A percentile compares a stretch with the other conserved stretches of the same genome.
Conservation (phyloP, 2,113 vertebrate species). For the Myiagra hebetior region DNA sequence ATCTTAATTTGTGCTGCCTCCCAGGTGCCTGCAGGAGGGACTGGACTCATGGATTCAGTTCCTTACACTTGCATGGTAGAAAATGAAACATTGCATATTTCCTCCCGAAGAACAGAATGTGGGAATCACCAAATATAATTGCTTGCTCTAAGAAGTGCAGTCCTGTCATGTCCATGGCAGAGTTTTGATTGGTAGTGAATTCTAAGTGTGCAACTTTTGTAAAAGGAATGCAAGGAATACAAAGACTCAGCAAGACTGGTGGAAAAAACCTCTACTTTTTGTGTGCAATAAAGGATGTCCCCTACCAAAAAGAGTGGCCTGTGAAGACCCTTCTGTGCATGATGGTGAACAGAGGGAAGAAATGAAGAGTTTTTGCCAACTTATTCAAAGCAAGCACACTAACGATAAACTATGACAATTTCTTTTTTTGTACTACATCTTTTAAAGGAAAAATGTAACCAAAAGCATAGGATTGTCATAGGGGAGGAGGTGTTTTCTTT, state of each 20-base stretch:
- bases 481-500: neutral
- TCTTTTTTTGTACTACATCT: neutral
- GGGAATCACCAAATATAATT: neutral
- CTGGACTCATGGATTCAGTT: neutral
- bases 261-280: neutral
- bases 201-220: neutral
- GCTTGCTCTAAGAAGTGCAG: neutral
- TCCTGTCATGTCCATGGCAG: neutral
- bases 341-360: neutral
- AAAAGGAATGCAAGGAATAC: neutral
- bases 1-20: neutral
- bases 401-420: neutral
- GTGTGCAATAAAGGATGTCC: neutral
- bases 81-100: neutral
- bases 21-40: neutral
- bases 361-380: neutral
- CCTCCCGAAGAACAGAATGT: neutral
- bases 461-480: neutral
- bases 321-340: neutral
- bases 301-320: neutral
- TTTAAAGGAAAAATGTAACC: neutral
- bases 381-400: neutral
- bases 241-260: neutral
- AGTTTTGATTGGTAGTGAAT: neutral
- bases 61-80: neutral